A percentile compares a stretch with the other conserved stretches of the same genome.
phyloP scores from a whole-genome alignment of 2,113 vertebrate genomes.

The Choloepus hoffmanni region DNA sequence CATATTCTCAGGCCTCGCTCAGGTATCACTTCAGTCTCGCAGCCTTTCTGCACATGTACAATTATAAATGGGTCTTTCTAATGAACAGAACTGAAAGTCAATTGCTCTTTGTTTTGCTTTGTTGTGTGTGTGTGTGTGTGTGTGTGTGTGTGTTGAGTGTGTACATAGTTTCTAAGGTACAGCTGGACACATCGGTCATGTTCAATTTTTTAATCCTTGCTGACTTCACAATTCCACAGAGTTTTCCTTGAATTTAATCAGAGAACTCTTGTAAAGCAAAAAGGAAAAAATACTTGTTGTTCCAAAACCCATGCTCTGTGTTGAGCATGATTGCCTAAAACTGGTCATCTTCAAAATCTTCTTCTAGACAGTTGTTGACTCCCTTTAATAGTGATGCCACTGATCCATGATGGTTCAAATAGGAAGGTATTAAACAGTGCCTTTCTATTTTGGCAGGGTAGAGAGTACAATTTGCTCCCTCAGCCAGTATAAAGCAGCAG shows the following conservation, averaged over 20 bases:
- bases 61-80: slow-evolving; percentile 72
- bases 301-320: not conserved
- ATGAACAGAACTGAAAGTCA: slow-evolving; percentile 70
- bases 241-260: slow-evolving; percentile 45
- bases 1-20: slow-evolving; percentile 79
- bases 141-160: not conserved
- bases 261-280: not conserved
- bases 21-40: slow-evolving; percentile 76
- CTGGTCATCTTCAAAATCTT: not conserved
- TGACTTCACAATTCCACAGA: slow-evolving; percentile 34
- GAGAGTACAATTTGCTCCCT: not conserved
- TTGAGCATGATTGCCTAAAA: slow-evolving; percentile 25
- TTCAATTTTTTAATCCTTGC: slow-evolving; percentile 41
- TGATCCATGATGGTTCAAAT: not conserved
- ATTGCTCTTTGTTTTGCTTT: slow-evolving; percentile 70
- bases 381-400: not conserved
- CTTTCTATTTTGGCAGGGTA: not conserved
- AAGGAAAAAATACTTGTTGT: not conserved
- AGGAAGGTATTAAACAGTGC: not conserved
- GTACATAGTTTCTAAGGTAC: not conserved
- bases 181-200: not conserved
- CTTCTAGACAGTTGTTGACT: not conserved
- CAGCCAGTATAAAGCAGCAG: not conserved
- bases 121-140: slow-evolving; percentile 25
- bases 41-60: slow-evolving; percentile 69